Evolutionary conservation across 2,888 invertebrate species (phyloP).

Genomic region (Pedicia rivosa): DNA sequence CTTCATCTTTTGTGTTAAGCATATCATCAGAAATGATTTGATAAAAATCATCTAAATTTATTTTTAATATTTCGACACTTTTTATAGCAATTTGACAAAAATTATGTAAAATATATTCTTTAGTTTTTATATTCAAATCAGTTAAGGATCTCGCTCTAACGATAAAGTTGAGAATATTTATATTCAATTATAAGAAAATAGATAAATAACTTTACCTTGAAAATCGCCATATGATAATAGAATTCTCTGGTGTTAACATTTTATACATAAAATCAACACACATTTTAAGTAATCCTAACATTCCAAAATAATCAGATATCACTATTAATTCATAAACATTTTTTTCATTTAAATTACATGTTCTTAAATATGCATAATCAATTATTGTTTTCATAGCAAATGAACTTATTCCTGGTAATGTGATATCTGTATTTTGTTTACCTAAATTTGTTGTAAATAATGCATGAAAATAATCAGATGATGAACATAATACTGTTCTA

Average conservation of each 20-base stretch:
- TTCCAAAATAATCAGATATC: constrained; percentile 77
- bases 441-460: constrained; percentile 69
- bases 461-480: constrained; percentile 84
- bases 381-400: constrained; percentile 63
- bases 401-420: constrained; percentile 60
- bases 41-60: constrained; percentile 56
- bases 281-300: constrained; percentile 61
- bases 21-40: constrained; percentile 68
- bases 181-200: neutral
- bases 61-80: constrained; percentile 57
- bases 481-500: constrained; percentile 69
- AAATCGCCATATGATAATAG: constrained; percentile 71
- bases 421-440: constrained; percentile 49
- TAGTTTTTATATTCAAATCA: constrained; percentile 49
- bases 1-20: constrained; percentile 75
- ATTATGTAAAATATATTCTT: constrained; percentile 55
- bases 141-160: constrained; percentile 51
- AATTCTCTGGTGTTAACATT: constrained; percentile 58
- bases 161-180: neutral
- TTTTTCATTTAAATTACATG: constrained; percentile 52
- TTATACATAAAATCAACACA: constrained; percentile 62
- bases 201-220: constrained; percentile 38
- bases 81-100: constrained; percentile 56
- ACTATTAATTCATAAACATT: constrained; percentile 71
- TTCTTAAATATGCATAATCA: constrained; percentile 71